A percentile compares a stretch with the other conserved stretches of the same genome.
These are phyloP conservation scores for Actinia equina DNA, from an alignment of 64 coral and sea anemone genomes.

Conservation along the genomic window DNA sequence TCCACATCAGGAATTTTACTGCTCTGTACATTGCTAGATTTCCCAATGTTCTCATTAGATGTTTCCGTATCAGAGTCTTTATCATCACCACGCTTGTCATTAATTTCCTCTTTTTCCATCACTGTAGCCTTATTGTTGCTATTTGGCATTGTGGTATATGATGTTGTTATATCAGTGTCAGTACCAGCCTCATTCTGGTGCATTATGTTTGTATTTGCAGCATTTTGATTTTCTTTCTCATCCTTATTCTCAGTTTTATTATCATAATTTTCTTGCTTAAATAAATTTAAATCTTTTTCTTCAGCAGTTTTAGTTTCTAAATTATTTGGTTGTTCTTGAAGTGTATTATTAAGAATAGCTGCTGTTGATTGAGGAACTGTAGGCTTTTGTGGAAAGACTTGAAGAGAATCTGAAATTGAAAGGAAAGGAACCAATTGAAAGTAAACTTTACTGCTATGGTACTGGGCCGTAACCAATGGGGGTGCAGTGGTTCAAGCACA, in stretches of 20 bases:
- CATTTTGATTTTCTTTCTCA: background rate
- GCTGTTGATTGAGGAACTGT: background rate
- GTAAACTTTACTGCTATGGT: too few species aligned
- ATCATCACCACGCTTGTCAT: too few species aligned
- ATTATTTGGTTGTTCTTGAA: background rate
- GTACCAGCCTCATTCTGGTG: slow-evolving; percentile 1
- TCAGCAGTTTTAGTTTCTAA: background rate
- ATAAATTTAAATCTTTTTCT: slow-evolving; percentile 12
- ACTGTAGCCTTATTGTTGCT: too few species aligned
- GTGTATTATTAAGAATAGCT: background rate
- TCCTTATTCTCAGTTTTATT: background rate
- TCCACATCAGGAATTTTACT: background rate
- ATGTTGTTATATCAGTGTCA: background rate
- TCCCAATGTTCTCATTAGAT: background rate
- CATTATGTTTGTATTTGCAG: background rate
- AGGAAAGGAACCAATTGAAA: background rate
- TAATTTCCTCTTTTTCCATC: too few species aligned
- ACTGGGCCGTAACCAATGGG: too few species aligned
- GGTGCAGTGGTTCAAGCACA: too few species aligned
- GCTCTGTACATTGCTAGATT: background rate
- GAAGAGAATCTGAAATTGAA: background rate
- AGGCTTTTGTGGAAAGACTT: background rate
- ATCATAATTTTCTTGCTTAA: background rate
- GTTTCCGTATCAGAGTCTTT: background rate
- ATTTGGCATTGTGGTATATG: too few species aligned